These are phyloP conservation scores for Euschistus heros DNA, from an alignment of 1,140 invertebrate species.

Conservation along the genomic window DNA sequence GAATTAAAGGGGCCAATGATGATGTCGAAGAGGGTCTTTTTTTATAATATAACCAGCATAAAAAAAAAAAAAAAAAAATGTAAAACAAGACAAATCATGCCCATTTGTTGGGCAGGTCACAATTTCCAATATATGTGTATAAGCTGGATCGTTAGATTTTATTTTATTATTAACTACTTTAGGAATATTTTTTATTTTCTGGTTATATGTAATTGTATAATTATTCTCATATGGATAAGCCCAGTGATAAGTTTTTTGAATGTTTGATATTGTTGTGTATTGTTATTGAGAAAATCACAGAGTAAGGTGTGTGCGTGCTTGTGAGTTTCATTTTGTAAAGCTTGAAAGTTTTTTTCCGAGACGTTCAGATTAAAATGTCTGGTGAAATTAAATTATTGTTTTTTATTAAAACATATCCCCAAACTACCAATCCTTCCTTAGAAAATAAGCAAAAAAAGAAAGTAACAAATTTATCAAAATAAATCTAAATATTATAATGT, in stretches of 20 bases:
- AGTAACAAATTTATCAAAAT: too few relatives aligned
- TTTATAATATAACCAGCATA: neutral
- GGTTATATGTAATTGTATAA: constrained; percentile 22
- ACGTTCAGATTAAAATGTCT: constrained; percentile 59
- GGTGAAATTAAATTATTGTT: constrained; percentile 39
- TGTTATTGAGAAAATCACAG: constrained; percentile 19
- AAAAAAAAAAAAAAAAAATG: constrained; percentile 3
- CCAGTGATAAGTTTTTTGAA: constrained; percentile 27
- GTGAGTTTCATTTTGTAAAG: constrained; percentile 39
- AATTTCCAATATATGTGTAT: constrained; percentile 14
- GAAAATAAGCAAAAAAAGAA: too few relatives aligned
- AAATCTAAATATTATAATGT: too few relatives aligned
- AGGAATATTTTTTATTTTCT: constrained; percentile 23
- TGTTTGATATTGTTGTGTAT: constrained; percentile 22
- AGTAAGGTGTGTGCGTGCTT: constrained; percentile 31
- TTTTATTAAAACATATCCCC: constrained; percentile 6
- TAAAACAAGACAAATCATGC: constrained; percentile 9
- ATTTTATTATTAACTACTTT: constrained; percentile 23
- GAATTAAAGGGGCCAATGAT: neutral
- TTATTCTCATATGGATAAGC: constrained; percentile 18
- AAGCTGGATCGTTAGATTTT: constrained; percentile 26
- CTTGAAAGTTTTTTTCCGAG: constrained; percentile 46
- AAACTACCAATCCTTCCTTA: too few relatives aligned
- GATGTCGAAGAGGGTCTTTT: neutral
- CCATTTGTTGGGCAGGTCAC: neutral